Conservation (phyloP, 2,113 vertebrate species). For the Amia ocellicauda region DNA sequence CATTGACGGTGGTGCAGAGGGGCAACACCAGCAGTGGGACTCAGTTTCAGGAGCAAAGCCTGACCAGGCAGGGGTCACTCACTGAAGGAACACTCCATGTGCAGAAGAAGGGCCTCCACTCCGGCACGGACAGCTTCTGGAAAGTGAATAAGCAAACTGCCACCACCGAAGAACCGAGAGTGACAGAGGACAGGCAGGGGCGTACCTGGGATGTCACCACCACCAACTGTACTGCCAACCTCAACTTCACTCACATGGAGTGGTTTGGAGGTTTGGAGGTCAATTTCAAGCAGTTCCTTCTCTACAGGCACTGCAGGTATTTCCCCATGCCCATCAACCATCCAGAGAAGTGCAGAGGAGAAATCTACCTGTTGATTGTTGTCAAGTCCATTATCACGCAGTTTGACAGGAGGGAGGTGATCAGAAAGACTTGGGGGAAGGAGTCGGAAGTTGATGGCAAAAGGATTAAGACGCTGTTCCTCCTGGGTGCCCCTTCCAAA, state of each 20-base stretch:
- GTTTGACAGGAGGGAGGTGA: slow-evolving; percentile 86
- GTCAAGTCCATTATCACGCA: slow-evolving; percentile 91
- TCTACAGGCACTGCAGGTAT: slow-evolving; percentile 88
- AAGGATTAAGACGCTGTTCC: slow-evolving; percentile 77
- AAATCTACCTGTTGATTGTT: slow-evolving; percentile 79
- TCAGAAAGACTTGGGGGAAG: slow-evolving; percentile 89
- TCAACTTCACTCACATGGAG: slow-evolving; percentile 69
- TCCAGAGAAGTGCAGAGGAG: slow-evolving; percentile 76
- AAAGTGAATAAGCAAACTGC: slow-evolving; percentile 45
- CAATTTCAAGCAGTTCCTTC: slow-evolving; percentile 84
- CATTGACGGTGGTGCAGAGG: slow-evolving; percentile 70
- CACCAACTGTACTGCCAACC: slow-evolving; percentile 80
- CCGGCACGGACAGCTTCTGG: slow-evolving; percentile 69
- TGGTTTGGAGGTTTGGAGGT: slow-evolving; percentile 80
- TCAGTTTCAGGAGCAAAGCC: slow-evolving; percentile 65
- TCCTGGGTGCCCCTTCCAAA: slow-evolving; percentile 78
- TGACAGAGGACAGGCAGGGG: slow-evolving; percentile 22
- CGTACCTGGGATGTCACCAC: slow-evolving; percentile 75
- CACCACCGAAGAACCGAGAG: fast-evolving
- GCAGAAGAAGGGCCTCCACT: slow-evolving; percentile 36
- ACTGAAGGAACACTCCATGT: slow-evolving; percentile 24
- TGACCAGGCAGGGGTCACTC: slow-evolving; percentile 39
- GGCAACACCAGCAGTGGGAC: slow-evolving; percentile 52
- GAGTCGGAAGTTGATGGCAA: slow-evolving; percentile 72
- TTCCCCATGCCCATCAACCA: slow-evolving; percentile 91